Evolutionary conservation across 2,888 invertebrate species (phyloP).

Genomic region (Dynastes hyllus): DNA sequence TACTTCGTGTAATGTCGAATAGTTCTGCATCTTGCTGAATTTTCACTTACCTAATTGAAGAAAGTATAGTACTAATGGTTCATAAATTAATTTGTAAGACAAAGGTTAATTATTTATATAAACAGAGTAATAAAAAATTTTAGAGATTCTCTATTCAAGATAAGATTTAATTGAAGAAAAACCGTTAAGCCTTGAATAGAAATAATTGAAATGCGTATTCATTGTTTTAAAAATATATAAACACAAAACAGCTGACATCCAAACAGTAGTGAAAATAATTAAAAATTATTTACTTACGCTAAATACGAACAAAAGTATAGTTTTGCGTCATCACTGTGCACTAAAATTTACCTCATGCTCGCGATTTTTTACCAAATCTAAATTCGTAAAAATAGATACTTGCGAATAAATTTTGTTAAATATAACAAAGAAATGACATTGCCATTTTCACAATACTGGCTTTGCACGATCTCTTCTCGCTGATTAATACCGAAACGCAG

Average conservation of each 20-base stretch:
- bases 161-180: constrained; percentile 19
- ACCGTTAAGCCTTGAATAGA: constrained; percentile 8
- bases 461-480: neutral
- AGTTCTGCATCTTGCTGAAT: constrained; percentile 62
- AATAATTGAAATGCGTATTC: constrained; percentile 39
- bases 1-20: constrained; percentile 66
- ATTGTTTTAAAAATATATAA: constrained; percentile 40
- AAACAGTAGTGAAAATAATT: constrained; percentile 36
- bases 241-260: constrained; percentile 50
- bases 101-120: constrained; percentile 1
- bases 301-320: neutral
- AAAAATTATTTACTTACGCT: constrained; percentile 36
- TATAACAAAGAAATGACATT: constrained; percentile 61
- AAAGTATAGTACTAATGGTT: neutral
- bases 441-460: constrained; percentile 33
- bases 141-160: constrained; percentile 11
- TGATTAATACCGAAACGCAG: constrained; percentile 6
- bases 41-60: constrained; percentile 9
- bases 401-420: constrained; percentile 56
- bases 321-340: constrained; percentile 30
- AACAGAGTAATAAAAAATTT: constrained; percentile 14
- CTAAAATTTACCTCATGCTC: constrained; percentile 39
- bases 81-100: neutral
- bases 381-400: constrained; percentile 45
- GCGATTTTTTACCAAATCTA: constrained; percentile 10